Percentiles rank a stretch among this genome's conserved stretches.
Evolutionary conservation across 2,888 invertebrate genomes (phyloP).

Genomic region (Oxystoma pomonae): DNA sequence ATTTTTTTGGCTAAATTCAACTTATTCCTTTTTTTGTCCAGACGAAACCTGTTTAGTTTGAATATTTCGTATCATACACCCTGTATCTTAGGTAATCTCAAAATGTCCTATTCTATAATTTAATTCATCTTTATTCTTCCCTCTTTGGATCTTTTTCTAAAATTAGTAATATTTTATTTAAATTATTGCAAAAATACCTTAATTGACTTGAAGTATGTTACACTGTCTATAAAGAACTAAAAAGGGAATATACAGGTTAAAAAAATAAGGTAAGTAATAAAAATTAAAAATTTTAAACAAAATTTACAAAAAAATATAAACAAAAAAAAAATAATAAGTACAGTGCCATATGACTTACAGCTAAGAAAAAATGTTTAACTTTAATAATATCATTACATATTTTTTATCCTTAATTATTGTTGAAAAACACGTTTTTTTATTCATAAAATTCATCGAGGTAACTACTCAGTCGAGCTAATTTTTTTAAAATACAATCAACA

Average conservation of each 20-base stretch:
- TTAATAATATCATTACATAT: constrained; percentile 22
- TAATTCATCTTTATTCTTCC: constrained; percentile 13
- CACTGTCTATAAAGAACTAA: constrained; percentile 23
- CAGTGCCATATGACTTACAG: constrained; percentile 27
- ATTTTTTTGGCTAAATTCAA: no score
- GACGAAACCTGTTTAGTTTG: no score
- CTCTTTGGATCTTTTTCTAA: constrained; percentile 16
- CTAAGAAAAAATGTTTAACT: constrained; percentile 16
- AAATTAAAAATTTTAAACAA: constrained; percentile 23
- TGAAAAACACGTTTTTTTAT: constrained; percentile 17
- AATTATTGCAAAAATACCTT: constrained; percentile 29
- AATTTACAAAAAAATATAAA: constrained; percentile 34
- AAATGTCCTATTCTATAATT: background rate
- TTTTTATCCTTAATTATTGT: constrained; percentile 13
- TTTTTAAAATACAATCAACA: no score
- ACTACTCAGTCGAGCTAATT: constrained; percentile 37
- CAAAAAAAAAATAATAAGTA: constrained; percentile 36
- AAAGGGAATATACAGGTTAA: constrained; percentile 20
- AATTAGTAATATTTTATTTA: constrained; percentile 26
- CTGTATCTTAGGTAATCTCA: background rate
- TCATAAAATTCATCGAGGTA: constrained; percentile 37
- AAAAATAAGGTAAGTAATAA: constrained; percentile 26
- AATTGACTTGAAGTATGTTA: constrained; percentile 37
- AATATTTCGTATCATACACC: no score
- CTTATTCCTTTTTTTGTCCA: no score